Base-by-base conservation (phyloP, 2,797 vertebrate genomes). In the Falco cherrug region DNA sequence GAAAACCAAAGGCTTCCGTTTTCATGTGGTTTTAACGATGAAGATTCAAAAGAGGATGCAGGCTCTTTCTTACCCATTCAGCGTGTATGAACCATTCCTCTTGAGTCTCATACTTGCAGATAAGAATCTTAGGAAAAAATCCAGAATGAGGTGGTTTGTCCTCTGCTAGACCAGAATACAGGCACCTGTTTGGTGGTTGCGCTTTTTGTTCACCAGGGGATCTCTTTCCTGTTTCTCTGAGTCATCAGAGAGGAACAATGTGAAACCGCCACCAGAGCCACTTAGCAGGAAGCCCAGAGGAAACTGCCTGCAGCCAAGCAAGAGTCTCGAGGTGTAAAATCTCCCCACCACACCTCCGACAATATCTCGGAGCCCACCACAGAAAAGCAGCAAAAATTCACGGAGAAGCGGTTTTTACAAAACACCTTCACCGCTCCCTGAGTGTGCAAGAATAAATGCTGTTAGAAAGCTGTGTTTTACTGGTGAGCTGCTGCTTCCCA, bases 41-140 rank as follows among this genome's bases (percentile, higher is more conserved):
- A 88, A 48, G 61, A 79, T 60, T 80, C 48, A 48, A 35, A 82
- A 75, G 81, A 80, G 85, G 90, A 84, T 83, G 81, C 57, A 80
- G 69, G 65, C 24, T 91, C 8, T 10, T 48, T 96, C 98, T 98
- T 98, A 99, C 99, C 98, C 98, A 83, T 99, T 98, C 70, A 99
- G 97, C 4, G 98, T 99, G 95, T 98, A 99, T 63, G 98, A 99
- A 37, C 98, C 98, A 97, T 98, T 99, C 97, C 98, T 97, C 96
- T 98, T 99, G 86, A 99, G 98, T 97, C 98, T 98, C 98, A 99
- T 98, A 93, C 90, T 98, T 96, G 97, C 97, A 95, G 98, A 98
- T 88, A 99, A 97, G 87, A 98, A 98, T 94, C 98, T 98, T 95
- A 98, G 97, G 67, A 98, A 97, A 97, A 98, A 98, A 98, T 98